These are phyloP conservation scores for Agapostemon virescens DNA, from an alignment of 2,888 invertebrate species.

Conservation along the genomic window DNA sequence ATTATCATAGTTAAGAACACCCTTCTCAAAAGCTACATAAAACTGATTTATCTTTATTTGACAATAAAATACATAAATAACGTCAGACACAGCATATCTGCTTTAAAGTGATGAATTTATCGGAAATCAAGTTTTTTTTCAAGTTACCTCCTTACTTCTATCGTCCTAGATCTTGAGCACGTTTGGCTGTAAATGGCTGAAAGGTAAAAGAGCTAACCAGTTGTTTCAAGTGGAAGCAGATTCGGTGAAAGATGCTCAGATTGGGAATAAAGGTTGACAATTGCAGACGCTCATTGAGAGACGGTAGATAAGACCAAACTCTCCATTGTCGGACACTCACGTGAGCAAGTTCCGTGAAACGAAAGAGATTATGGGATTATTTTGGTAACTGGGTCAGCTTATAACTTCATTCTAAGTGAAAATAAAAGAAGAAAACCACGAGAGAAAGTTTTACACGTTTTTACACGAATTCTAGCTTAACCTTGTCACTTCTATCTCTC, in stretches of 20 bases:
- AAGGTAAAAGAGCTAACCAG: not conserved
- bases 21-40: too few relatives aligned
- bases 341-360: not conserved
- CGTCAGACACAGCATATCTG: not conserved
- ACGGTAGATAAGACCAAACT: not conserved
- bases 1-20: too few relatives aligned
- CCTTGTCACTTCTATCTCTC: too few relatives aligned
- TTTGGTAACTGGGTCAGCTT: not conserved
- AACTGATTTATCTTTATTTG: not conserved
- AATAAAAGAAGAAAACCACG: not conserved
- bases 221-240: not conserved
- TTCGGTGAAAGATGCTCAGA: not conserved
- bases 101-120: not conserved
- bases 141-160: not conserved
- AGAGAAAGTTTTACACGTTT: too few relatives aligned
- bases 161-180: not conserved
- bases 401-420: not conserved
- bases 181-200: conserved; percentile 1
- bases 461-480: too few relatives aligned
- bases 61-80: not conserved
- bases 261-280: conserved; percentile 3
- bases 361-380: not conserved
- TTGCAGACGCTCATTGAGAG: not conserved
- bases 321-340: not conserved
- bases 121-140: not conserved